Evolutionary conservation across 2,797 vertebrate genomes (phyloP).

Genomic region (Carduelis carduelis): DNA sequence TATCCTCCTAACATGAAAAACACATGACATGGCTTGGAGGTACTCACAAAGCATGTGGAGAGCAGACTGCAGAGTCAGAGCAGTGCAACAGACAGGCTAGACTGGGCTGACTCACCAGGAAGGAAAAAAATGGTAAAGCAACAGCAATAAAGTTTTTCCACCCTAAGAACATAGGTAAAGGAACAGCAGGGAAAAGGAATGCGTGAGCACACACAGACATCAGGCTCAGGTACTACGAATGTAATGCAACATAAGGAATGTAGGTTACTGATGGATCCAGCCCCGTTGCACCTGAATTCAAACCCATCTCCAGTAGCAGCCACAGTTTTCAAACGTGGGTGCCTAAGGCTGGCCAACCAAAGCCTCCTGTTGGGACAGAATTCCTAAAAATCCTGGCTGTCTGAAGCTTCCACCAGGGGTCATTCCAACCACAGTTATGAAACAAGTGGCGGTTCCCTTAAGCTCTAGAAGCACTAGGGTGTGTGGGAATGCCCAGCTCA

Average conservation of each 20-base stretch:
- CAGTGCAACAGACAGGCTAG: not conserved
- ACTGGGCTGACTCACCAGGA: not conserved
- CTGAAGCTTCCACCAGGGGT: constrained; percentile 33
- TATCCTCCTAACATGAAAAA: not conserved
- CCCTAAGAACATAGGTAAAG: not conserved
- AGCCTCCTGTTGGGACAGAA: rapidly evolving
- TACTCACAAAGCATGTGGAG: not conserved
- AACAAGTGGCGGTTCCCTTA: not conserved
- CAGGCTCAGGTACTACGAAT: not conserved
- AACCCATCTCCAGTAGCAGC: not conserved
- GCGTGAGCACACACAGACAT: not conserved
- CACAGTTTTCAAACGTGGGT: not conserved
- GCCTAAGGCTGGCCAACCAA: not conserved
- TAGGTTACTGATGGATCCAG: not conserved
- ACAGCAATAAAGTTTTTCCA: not conserved
- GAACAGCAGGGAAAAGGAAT: not conserved
- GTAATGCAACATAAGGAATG: not conserved
- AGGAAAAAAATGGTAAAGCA: not conserved
- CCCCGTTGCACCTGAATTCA: not conserved
- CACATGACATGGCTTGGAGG: not conserved
- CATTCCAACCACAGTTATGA: not conserved
- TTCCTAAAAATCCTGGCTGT: not conserved
- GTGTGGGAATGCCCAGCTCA: not conserved
- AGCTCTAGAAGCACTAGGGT: not conserved
- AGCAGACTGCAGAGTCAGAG: not conserved